These are phyloP conservation scores for Pithys albifrons DNA, from an alignment of 2,113 vertebrate genomes.

Conservation along the genomic window DNA sequence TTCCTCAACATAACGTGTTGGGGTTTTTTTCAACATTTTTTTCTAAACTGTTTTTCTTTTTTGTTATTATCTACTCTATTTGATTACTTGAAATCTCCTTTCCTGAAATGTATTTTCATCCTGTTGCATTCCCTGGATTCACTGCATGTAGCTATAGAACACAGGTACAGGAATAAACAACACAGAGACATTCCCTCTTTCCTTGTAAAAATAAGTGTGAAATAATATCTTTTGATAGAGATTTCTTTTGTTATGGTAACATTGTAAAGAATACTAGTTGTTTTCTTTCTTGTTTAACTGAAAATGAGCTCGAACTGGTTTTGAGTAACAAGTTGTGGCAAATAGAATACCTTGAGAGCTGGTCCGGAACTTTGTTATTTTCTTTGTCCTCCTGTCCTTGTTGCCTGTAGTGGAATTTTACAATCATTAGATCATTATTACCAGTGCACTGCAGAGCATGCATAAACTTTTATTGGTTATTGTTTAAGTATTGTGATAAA, in stretches of 20 bases:
- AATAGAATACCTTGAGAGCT: constrained; percentile 59
- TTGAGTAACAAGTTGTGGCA: not conserved
- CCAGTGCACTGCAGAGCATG: not conserved
- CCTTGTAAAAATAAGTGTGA: not conserved
- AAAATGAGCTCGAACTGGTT: not conserved
- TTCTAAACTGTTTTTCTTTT: not conserved
- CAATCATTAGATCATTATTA: constrained; percentile 26
- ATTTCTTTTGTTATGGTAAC: not conserved
- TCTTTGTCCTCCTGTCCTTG: constrained; percentile 64
- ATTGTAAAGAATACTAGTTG: not conserved
- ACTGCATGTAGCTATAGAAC: not conserved
- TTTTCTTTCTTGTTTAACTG: not conserved
- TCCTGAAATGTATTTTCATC: not conserved
- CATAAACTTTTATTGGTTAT: not conserved
- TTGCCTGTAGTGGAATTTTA: constrained; percentile 59
- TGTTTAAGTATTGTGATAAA: not conserved
- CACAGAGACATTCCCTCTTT: not conserved
- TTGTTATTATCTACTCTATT: not conserved
- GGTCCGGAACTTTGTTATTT: constrained; percentile 48
- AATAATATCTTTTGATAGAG: not conserved
- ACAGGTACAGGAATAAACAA: not conserved
- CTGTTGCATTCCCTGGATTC: not conserved
- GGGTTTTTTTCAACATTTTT: not conserved
- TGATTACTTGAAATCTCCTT: not conserved
- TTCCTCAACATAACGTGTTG: not conserved